Percentiles rank a stretch among this genome's conserved stretches.
Evolutionary conservation across 2,113 vertebrate species (phyloP).

Genomic region (Ahaetulla prasina): DNA sequence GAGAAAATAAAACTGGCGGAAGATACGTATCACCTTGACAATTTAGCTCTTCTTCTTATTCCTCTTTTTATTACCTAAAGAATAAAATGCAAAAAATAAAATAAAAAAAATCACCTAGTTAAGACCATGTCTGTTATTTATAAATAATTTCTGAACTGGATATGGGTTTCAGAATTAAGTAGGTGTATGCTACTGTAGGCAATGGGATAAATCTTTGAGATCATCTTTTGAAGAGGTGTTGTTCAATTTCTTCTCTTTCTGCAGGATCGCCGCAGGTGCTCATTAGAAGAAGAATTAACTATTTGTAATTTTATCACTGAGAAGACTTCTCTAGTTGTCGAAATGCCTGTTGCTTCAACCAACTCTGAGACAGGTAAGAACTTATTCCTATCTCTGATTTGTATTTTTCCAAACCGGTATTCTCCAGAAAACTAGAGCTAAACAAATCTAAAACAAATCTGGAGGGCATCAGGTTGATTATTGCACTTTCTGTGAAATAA

Average conservation of each 20-base stretch:
- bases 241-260: background rate
- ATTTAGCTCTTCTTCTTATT: background rate
- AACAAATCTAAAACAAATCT: background rate
- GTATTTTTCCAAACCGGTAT: background rate
- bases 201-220: background rate
- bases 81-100: background rate
- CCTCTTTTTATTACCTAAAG: background rate
- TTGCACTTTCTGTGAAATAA: background rate
- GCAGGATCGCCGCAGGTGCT: background rate
- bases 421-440: too few species aligned
- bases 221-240: background rate
- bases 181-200: background rate
- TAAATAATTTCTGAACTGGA: background rate
- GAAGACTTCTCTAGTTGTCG: background rate
- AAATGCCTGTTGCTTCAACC: constrained; percentile 85
- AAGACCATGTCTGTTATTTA: background rate
- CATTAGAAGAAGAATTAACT: background rate
- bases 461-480: background rate
- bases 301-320: constrained; percentile 21
- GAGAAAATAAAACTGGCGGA: background rate
- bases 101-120: background rate
- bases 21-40: background rate
- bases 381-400: background rate
- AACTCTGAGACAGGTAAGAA: constrained; percentile 84
- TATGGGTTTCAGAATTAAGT: background rate